Base-by-base conservation (phyloP, 2,113 vertebrate genomes). In the Nerophis lumbriciformis region DNA sequence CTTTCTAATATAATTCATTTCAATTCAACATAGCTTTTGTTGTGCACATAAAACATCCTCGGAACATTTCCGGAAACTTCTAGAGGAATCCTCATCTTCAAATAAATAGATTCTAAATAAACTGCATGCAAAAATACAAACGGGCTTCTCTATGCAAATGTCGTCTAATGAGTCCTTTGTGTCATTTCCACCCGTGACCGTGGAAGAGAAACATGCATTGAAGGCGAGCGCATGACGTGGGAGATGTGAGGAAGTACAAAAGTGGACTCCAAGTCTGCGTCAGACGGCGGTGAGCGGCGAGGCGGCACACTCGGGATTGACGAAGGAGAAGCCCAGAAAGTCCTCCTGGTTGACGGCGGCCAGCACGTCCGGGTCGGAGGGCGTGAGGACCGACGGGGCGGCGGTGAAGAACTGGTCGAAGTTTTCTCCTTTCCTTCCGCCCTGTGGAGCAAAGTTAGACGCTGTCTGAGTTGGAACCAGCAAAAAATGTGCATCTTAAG, bases 401-500 rank as follows among this genome's bases (percentile, higher is more conserved):
- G 86, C 88, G 0, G 94, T 96, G 88, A 96, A 96, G 85, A 94
- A 96, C 70, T 93, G 91, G 85, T 96, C 94, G 37, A 96, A 96
- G 73, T 96, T 96, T 86, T 95, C 94, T 0, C 92, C 94, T 52
- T 93, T 94, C 63, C 68, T 90, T 9, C 94, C 94, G 47, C 94
- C 93, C 94, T 96, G 80, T 48, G n/a, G 68, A 71, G 38, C 59
- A 36, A 19, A 45, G 14, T 28, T 28, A 28, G 1, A 28, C 28
- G 28, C 2, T 28, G 28, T 28, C 28, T 28, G 28, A 28, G 28
- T 28, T 28, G 28, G 28, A 28, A 28, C 28, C 1, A 3, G 28
- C 1, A 1, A 28, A 28, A 28, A 28, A 28, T 28, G 28, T 28
- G 28, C 28, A 28, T 28, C 21, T 28, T 28, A 28, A 28, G 21